Evolutionary conservation across 2,888 invertebrate species (phyloP).

Genomic region (Erebia epiphron): DNA sequence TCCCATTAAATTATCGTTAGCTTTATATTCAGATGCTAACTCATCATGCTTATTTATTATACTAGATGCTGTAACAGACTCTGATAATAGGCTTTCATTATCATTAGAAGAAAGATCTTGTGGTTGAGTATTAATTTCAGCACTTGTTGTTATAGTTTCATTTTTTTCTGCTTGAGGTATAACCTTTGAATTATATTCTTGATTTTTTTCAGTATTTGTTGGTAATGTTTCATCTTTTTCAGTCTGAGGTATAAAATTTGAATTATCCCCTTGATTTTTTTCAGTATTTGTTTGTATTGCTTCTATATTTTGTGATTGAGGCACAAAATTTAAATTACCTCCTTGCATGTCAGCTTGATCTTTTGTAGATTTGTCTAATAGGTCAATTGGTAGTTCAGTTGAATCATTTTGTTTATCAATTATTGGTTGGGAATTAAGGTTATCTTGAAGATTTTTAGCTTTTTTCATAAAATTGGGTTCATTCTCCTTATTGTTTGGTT

Average conservation of each 20-base stretch:
- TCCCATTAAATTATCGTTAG: constrained; percentile 53
- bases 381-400: not conserved
- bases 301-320: not conserved
- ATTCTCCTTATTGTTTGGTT: constrained; percentile 24
- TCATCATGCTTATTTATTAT: constrained; percentile 44
- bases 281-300: not conserved
- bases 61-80: constrained; percentile 49
- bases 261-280: not conserved
- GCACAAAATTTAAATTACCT: not conserved
- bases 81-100: constrained; percentile 37
- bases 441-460: constrained; percentile 14
- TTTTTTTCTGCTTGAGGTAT: not conserved
- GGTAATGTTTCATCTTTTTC: not conserved
- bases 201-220: constrained; percentile 33
- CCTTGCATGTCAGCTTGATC: not conserved
- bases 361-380: not conserved
- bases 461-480: constrained; percentile 7
- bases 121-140: constrained; percentile 30
- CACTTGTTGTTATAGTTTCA: constrained; percentile 20
- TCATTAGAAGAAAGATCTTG: constrained; percentile 28
- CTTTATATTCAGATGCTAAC: constrained; percentile 42
- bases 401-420: constrained; percentile 1
- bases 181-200: not conserved
- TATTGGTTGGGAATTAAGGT: constrained; percentile 27
- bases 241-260: not conserved